Conservation (phyloP, 92 coral and sea anemone species). For the Epizoanthus rinbou region DNA sequence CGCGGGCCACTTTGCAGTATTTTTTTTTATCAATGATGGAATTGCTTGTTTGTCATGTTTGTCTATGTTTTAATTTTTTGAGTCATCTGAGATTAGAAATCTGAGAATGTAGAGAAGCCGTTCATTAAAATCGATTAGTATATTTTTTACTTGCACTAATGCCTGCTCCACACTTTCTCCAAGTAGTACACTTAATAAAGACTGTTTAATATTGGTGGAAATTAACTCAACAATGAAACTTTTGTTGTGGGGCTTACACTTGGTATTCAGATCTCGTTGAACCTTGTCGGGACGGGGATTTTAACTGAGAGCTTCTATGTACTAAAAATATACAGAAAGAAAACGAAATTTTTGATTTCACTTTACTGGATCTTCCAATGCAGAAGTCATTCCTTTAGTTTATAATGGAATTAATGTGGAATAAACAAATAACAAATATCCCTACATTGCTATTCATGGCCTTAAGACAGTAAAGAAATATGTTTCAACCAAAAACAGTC, state of each 20-base stretch:
- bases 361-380: too few relatives aligned
- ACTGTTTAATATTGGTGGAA: slow-evolving; percentile 29
- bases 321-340: neutral
- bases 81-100: slow-evolving; percentile 33
- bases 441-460: too few relatives aligned
- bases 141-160: neutral
- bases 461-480: too few relatives aligned
- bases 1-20: slow-evolving; percentile 13
- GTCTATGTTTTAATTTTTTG: slow-evolving; percentile 20
- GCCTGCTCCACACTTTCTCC: slow-evolving; percentile 4
- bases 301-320: neutral
- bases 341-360: too few relatives aligned
- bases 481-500: too few relatives aligned
- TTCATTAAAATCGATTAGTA: slow-evolving; percentile 9
- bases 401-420: too few relatives aligned
- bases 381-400: too few relatives aligned
- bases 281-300: neutral
- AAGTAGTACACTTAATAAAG: slow-evolving; percentile 29
- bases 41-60: slow-evolving; percentile 15
- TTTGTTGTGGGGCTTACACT: neutral
- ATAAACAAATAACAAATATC: too few relatives aligned
- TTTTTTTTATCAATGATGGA: slow-evolving; percentile 9
- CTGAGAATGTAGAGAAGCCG: slow-evolving; percentile 20
- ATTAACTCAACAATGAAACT: slow-evolving; percentile 18
- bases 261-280: slow-evolving; percentile 15